Conservation (phyloP, 2,888 invertebrate genomes). For the Cantharis rustica region DNA sequence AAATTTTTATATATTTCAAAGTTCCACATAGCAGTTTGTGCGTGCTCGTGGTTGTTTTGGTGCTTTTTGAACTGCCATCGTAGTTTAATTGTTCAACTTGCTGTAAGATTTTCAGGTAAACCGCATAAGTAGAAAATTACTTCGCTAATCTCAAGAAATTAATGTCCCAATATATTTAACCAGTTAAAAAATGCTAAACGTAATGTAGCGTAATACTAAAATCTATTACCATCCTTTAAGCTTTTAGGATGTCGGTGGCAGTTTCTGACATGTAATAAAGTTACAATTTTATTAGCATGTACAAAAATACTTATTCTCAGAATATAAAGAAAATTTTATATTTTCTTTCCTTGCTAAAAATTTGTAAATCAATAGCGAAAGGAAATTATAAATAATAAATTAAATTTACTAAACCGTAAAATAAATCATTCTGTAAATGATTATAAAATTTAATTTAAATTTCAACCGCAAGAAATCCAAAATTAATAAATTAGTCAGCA, state of each 20-base stretch:
- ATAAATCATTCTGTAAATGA: background rate
- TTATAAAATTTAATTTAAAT: background rate
- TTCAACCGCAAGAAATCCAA: background rate
- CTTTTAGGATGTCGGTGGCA: background rate
- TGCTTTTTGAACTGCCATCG: too few relatives aligned
- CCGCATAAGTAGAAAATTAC: background rate
- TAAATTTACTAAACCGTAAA: background rate
- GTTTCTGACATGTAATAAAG: background rate
- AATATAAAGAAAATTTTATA: background rate
- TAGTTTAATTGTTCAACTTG: background rate
- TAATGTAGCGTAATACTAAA: background rate
- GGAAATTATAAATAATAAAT: background rate
- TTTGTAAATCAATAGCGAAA: background rate
- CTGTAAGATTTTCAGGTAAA: background rate
- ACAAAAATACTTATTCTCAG: background rate
- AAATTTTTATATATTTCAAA: too few relatives aligned
- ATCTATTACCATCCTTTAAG: background rate
- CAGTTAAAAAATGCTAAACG: background rate
- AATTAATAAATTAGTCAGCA: background rate
- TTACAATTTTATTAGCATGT: background rate
- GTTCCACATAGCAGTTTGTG: too few relatives aligned
- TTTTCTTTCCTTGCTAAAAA: background rate
- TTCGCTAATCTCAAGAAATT: background rate
- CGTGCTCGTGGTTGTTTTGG: too few relatives aligned
- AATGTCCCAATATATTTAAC: background rate